A percentile compares a stretch with the other conserved stretches of the same genome.
These are phyloP conservation scores for Ernsta delagoae DNA, from an alignment of 2,888 invertebrate species.

Conservation along the genomic window DNA sequence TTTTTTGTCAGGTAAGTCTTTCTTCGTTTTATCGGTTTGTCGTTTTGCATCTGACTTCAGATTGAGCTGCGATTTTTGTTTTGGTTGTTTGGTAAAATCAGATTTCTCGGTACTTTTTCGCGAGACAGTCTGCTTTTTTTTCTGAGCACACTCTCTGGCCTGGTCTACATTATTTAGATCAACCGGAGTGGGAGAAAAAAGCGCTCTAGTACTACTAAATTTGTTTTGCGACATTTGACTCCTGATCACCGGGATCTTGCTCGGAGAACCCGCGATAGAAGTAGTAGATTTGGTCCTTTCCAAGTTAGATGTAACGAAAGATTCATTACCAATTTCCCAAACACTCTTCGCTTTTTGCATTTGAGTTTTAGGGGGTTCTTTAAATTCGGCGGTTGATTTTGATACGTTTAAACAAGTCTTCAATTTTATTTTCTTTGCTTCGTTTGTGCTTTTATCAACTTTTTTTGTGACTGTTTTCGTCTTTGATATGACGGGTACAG, in stretches of 20 bases:
- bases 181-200: constrained; percentile 85
- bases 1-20: constrained; percentile 73
- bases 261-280: constrained; percentile 85
- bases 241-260: constrained; percentile 86
- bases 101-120: constrained; percentile 69
- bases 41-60: constrained; percentile 72
- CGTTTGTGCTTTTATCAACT: constrained; percentile 69
- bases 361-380: constrained; percentile 68
- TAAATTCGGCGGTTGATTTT: constrained; percentile 64
- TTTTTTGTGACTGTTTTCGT: constrained; percentile 53
- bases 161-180: constrained; percentile 83
- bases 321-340: constrained; percentile 81
- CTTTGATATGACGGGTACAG: constrained; percentile 77
- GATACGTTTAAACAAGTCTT: constrained; percentile 57
- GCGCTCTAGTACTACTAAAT: constrained; percentile 78
- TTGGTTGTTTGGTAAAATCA: constrained; percentile 71
- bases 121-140: constrained; percentile 68
- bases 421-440: constrained; percentile 74
- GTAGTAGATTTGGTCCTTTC: constrained; percentile 80
- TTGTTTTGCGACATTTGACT: constrained; percentile 72
- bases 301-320: constrained; percentile 65
- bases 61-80: constrained; percentile 78
- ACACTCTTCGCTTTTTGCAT: constrained; percentile 83
- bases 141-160: constrained; percentile 83
- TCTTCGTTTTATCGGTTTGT: constrained; percentile 70